Percentiles rank a stretch among this genome's conserved stretches.
Evolutionary conservation across 1,140 invertebrate species (phyloP).

Genomic region (Orchesella cincta): DNA sequence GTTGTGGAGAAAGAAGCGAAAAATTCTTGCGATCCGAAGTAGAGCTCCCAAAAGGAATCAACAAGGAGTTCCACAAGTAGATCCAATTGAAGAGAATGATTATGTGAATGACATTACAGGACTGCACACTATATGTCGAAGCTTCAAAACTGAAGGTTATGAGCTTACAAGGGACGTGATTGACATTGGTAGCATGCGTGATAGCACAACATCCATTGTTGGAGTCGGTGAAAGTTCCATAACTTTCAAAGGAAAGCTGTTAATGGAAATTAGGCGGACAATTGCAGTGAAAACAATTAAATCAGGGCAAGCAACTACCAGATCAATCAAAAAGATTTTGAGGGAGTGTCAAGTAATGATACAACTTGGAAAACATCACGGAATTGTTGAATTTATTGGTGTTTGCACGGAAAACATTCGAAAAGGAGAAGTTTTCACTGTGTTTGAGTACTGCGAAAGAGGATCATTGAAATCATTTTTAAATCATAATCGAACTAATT

Average conservation of each 20-base stretch:
- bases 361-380: neutral
- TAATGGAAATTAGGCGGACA: neutral
- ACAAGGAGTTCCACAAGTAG: neutral
- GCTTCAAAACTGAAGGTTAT: neutral
- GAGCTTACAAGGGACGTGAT: neutral
- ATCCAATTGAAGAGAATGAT: neutral
- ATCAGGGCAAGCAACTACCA: neutral
- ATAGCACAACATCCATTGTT: slow-evolving; percentile 2
- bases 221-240: neutral
- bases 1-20: slow-evolving; percentile 7
- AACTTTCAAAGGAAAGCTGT: neutral
- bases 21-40: neutral
- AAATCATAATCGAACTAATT: neutral
- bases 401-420: neutral
- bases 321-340: neutral
- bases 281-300: neutral
- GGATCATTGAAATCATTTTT: neutral
- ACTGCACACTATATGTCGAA: neutral
- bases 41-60: neutral
- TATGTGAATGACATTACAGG: slow-evolving; percentile 8
- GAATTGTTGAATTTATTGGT: neutral
- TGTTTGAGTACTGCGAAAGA: neutral
- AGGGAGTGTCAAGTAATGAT: neutral
- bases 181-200: neutral
- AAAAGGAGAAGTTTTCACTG: neutral